Evolutionary conservation across 2,113 vertebrate genomes (phyloP).

Genomic region (Sinocyclocheilus anshuiensis): DNA sequence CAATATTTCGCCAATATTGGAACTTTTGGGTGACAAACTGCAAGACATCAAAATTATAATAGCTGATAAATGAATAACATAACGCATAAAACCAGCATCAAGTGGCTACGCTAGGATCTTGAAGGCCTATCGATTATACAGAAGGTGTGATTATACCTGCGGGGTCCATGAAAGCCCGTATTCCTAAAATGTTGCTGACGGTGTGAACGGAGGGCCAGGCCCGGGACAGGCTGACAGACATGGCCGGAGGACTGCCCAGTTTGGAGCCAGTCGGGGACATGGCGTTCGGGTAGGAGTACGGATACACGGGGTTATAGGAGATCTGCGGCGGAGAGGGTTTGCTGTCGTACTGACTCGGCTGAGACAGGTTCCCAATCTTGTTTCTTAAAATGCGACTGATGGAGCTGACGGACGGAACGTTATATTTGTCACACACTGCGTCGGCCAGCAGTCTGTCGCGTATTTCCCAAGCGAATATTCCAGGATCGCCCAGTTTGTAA

Average conservation of each 20-base stretch:
- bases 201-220: slow-evolving; percentile 89
- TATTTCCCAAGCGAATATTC: slow-evolving; percentile 95
- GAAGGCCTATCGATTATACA: neutral
- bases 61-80: too few species aligned
- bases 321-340: slow-evolving; percentile 76
- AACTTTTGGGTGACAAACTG: neutral
- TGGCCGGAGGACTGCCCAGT: slow-evolving; percentile 71
- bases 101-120: too few species aligned
- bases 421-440: slow-evolving; percentile 91
- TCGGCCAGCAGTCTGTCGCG: slow-evolving; percentile 88
- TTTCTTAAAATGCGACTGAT: slow-evolving; percentile 91
- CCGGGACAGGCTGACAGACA: slow-evolving; percentile 78
- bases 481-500: slow-evolving; percentile 90
- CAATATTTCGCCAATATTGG: neutral
- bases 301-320: slow-evolving; percentile 84
- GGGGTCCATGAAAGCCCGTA: slow-evolving; percentile 87
- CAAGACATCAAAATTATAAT: too few species aligned
- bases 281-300: slow-evolving; percentile 82
- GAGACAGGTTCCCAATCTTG: slow-evolving; percentile 83
- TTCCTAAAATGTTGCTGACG: slow-evolving; percentile 90
- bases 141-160: slow-evolving; percentile 57
- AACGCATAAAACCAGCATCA: too few species aligned
- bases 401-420: slow-evolving; percentile 92
- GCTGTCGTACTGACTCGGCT: slow-evolving; percentile 75
- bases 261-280: slow-evolving; percentile 78